Conservation (phyloP, 2,113 vertebrate genomes). For the Manacus vitellinus region DNA sequence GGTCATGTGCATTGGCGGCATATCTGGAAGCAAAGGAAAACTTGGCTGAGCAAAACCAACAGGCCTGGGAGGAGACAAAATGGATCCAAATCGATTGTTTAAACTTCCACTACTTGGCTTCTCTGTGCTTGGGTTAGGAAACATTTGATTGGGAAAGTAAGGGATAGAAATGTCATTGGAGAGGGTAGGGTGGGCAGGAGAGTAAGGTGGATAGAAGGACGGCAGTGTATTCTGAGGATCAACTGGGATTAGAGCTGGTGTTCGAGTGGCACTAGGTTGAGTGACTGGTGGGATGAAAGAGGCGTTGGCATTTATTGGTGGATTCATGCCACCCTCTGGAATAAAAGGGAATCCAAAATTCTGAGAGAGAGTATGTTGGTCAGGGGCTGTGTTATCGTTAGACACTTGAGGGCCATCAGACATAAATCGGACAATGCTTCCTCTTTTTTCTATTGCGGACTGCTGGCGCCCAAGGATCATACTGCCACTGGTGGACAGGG, state of each 20-base stretch:
- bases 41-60: slow-evolving; percentile 95
- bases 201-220: slow-evolving; percentile 95
- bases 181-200: slow-evolving; percentile 94
- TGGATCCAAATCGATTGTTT: slow-evolving; percentile 97
- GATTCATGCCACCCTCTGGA: slow-evolving; percentile 92
- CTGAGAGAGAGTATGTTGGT: slow-evolving; percentile 90
- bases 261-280: slow-evolving; percentile 87
- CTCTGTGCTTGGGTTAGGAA: slow-evolving; percentile 91
- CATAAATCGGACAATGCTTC: slow-evolving; percentile 95
- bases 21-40: slow-evolving; percentile 93
- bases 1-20: slow-evolving; percentile 93
- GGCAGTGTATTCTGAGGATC: slow-evolving; percentile 93
- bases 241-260: slow-evolving; percentile 91
- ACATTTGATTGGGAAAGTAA: slow-evolving; percentile 98
- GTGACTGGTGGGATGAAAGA: slow-evolving; percentile 95
- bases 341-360: slow-evolving; percentile 97
- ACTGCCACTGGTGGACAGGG: slow-evolving; percentile 83
- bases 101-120: slow-evolving; percentile 86
- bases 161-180: slow-evolving; percentile 94
- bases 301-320: slow-evolving; percentile 91
- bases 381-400: slow-evolving; percentile 83
- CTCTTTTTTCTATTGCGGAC: slow-evolving; percentile 83
- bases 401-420: slow-evolving; percentile 88
- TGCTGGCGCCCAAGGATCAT: slow-evolving; percentile 92
- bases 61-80: slow-evolving; percentile 94